phyloP scores from a whole-genome alignment of 1,140 invertebrate species.

The Orussus abietinus region DNA sequence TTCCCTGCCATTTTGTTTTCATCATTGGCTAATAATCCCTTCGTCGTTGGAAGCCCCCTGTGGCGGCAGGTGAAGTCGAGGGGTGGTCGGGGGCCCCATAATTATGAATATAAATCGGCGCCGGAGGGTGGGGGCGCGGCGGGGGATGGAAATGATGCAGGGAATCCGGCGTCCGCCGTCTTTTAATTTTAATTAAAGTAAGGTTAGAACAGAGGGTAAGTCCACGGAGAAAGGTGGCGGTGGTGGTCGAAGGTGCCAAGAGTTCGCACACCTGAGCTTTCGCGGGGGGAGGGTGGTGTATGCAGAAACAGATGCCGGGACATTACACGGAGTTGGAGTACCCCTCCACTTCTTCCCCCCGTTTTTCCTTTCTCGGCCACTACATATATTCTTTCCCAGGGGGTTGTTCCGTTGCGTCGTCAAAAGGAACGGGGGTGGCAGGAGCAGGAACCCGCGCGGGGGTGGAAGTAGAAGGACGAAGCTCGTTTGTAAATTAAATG shows the following conservation, averaged over 20 bases:
- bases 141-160: conserved; percentile 33
- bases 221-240: conserved; percentile 10
- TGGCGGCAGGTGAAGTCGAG: conserved; percentile 35
- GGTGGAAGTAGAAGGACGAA: too few relatives aligned
- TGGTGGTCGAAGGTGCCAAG: conserved; percentile 5
- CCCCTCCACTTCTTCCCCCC: conserved; percentile 12
- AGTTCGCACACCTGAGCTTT: background rate
- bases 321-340: conserved; percentile 23
- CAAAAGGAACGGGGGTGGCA: too few relatives aligned
- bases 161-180: conserved; percentile 39
- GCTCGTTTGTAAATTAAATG: too few relatives aligned
- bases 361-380: conserved; percentile 6
- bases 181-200: conserved; percentile 53
- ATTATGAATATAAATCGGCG: conserved; percentile 54
- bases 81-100: conserved; percentile 27
- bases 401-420: too few relatives aligned
- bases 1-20: conserved; percentile 31
- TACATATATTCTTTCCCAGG: too few relatives aligned
- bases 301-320: conserved; percentile 35
- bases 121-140: conserved; percentile 11
- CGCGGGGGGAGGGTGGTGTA: conserved; percentile 12
- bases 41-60: conserved; percentile 23
- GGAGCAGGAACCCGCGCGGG: too few relatives aligned
- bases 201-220: conserved; percentile 20
- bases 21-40: conserved; percentile 41